Percentiles rank a stretch among this genome's conserved stretches.
phyloP scores from a whole-genome alignment of 2,888 invertebrate species.

The Mesodorylaimus sp. region DNA sequence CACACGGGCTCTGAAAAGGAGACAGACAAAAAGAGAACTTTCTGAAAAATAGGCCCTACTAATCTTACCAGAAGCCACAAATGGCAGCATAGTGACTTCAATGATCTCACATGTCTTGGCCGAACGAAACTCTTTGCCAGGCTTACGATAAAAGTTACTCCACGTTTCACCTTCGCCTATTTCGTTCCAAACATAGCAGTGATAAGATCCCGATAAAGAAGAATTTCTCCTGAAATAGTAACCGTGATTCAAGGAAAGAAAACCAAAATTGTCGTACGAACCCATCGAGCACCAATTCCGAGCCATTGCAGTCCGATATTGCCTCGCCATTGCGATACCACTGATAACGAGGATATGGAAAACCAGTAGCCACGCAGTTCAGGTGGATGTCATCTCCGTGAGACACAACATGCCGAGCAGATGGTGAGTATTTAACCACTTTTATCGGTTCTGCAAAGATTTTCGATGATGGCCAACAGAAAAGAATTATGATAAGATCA shows the following conservation, averaged over 20 bases:
- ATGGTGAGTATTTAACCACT: neutral
- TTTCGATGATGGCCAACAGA: neutral
- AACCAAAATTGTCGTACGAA: too few relatives aligned
- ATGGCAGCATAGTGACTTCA: neutral
- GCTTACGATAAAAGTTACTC: neutral
- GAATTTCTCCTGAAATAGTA: conserved; percentile 12
- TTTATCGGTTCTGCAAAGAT: conserved; percentile 3
- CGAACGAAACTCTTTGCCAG: neutral
- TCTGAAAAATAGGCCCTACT: neutral
- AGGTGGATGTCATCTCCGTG: neutral
- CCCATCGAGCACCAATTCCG: too few relatives aligned
- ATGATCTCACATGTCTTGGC: too few relatives aligned
- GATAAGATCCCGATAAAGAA: conserved; percentile 1
- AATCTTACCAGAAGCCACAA: too few relatives aligned
- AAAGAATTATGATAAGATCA: neutral
- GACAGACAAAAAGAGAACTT: neutral
- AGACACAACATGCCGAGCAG: neutral
- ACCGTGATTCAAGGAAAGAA: conserved; percentile 17
- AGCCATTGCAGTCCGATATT: too few relatives aligned
- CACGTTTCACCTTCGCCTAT: neutral
- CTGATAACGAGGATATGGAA: conserved; percentile 30
- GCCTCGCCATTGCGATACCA: conserved; percentile 26
- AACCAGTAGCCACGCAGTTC: conserved; percentile 28
- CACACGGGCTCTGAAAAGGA: neutral
- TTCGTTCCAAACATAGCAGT: conserved; percentile 13